Percentiles rank a stretch among this genome's conserved stretches.
Evolutionary conservation across 1,140 invertebrate species (phyloP).

Genomic region (Heterodera carotae): DNA sequence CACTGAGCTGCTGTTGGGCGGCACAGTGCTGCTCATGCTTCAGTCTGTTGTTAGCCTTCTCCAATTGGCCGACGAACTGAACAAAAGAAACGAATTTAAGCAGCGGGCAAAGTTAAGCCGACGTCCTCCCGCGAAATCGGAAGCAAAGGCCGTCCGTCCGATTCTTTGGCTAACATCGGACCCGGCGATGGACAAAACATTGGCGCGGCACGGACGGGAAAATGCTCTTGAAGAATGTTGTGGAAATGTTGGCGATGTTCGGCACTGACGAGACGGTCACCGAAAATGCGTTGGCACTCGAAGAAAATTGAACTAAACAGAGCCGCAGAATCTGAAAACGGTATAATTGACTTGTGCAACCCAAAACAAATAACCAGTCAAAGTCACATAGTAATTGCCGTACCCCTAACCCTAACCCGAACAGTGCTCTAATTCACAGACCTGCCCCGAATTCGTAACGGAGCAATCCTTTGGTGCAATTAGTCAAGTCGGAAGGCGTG

Average conservation of each 20-base stretch:
- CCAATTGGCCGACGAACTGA: constrained; percentile 70
- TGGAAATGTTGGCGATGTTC: constrained; percentile 75
- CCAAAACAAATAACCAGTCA: no score
- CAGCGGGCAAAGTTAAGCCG: background rate
- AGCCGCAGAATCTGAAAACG: constrained; percentile 67
- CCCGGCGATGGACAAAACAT: background rate
- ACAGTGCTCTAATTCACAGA: no score
- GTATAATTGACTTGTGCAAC: no score
- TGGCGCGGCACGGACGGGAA: constrained; percentile 67
- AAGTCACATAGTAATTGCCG: no score
- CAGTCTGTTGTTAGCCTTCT: constrained; percentile 74
- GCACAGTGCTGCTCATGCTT: constrained; percentile 61
- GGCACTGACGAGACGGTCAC: constrained; percentile 75
- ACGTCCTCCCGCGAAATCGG: constrained; percentile 69
- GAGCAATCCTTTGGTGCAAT: constrained; percentile 75
- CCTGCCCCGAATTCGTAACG: constrained; percentile 69
- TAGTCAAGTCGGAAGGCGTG: constrained; percentile 75
- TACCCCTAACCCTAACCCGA: no score
- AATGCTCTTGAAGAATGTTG: constrained; percentile 70
- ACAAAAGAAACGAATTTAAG: background rate
- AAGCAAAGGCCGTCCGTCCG: constrained; percentile 69
- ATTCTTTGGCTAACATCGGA: constrained; percentile 27
- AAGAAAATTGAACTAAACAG: constrained; percentile 69
- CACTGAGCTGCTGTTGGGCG: constrained; percentile 44
- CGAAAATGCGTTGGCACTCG: constrained; percentile 78